A percentile compares a stretch with the other conserved stretches of the same genome.
Conservation (phyloP, 2,113 vertebrate species). For the Stomatorhinus ivindoensis region DNA sequence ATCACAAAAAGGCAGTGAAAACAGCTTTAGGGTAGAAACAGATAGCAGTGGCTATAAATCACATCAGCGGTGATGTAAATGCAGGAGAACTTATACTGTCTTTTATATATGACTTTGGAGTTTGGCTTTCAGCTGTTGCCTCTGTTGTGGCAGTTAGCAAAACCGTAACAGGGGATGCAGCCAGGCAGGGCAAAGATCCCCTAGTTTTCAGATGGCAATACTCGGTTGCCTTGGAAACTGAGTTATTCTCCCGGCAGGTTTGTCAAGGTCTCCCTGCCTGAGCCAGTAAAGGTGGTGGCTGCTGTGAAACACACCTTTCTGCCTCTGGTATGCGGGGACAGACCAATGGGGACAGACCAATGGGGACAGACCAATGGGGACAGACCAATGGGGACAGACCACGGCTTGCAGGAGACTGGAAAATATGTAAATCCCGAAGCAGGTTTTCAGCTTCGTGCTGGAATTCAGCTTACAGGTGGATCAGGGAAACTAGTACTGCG, state of each 20-base stretch:
- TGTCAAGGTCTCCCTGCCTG: background rate
- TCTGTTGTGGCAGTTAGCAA: background rate
- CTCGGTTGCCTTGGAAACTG: slow-evolving; percentile 2
- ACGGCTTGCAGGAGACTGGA: background rate
- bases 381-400: background rate
- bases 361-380: background rate
- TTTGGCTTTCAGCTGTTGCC: background rate
- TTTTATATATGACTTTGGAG: background rate
- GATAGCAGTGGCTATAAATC: background rate
- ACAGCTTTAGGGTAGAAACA: background rate
- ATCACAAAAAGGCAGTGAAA: background rate
- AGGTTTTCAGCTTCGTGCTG: background rate
- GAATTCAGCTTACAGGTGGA: background rate
- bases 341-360: background rate
- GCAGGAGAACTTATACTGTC: background rate
- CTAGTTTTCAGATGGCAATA: background rate
- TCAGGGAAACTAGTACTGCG: background rate
- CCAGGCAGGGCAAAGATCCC: background rate
- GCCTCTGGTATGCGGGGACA: background rate
- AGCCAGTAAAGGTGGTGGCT: background rate
- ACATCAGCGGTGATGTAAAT: background rate
- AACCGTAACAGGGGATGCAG: background rate
- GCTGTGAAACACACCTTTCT: background rate
- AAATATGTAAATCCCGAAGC: background rate
- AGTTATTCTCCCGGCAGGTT: background rate